Conservation (phyloP, 2,113 vertebrate species). For the Pardalotus punctatus region DNA sequence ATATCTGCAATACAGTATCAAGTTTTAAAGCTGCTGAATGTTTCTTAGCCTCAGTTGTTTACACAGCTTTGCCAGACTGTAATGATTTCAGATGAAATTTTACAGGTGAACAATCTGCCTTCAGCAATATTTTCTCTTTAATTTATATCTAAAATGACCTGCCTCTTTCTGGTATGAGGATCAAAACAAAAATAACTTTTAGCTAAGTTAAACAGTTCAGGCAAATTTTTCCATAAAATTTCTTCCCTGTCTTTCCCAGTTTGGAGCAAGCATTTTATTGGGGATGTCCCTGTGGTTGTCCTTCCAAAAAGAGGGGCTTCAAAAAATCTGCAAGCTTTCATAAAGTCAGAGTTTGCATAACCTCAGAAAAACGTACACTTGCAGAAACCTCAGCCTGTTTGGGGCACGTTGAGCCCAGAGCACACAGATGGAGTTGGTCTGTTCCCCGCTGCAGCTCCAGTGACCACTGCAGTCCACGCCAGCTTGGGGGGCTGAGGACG, state of each 20-base stretch:
- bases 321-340: background rate
- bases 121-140: background rate
- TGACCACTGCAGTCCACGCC: background rate
- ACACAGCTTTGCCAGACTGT: constrained; percentile 20
- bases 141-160: background rate
- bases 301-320: background rate
- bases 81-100: constrained; percentile 53
- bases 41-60: background rate
- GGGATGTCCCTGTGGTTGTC: background rate
- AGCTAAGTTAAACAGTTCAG: background rate
- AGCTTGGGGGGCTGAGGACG: background rate
- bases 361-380: background rate
- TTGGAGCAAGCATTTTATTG: background rate
- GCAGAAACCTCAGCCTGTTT: background rate
- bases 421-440: background rate
- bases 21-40: background rate
- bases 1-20: background rate
- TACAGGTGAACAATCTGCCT: constrained; percentile 22
- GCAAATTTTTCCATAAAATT: background rate
- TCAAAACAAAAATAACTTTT: background rate
- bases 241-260: background rate
- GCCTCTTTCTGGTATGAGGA: background rate
- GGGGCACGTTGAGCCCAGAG: rapidly evolving
- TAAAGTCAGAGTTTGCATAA: background rate
- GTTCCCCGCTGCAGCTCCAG: background rate